Evolutionary conservation across 2,113 vertebrate species (phyloP).

Genomic region (Strix uralensis): DNA sequence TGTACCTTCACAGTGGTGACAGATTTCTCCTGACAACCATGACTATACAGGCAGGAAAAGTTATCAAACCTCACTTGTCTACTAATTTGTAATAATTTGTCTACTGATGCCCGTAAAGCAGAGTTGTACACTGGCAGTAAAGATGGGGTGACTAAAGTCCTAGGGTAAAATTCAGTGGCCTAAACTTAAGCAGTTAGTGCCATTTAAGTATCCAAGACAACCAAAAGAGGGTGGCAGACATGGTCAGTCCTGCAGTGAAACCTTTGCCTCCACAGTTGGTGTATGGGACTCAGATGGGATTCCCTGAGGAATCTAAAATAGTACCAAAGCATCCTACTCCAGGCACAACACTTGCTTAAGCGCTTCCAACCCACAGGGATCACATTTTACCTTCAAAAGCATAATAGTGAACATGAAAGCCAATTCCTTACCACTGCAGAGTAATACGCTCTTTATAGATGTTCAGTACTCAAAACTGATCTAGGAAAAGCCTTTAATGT

Average conservation of each 20-base stretch:
- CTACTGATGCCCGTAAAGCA: not conserved
- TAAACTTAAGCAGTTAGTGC: not conserved
- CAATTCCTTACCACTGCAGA: fast-evolving
- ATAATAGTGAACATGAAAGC: not conserved
- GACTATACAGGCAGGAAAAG: not conserved
- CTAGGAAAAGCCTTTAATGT: not conserved
- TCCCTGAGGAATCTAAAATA: not conserved
- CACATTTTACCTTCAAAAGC: not conserved
- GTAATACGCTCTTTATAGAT: not conserved
- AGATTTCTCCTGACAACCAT: not conserved
- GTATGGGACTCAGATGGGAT: not conserved
- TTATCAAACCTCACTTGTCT: not conserved
- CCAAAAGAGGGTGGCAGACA: not conserved
- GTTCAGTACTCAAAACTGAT: not conserved
- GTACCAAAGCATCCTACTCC: not conserved
- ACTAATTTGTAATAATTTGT: not conserved
- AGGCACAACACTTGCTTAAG: not conserved
- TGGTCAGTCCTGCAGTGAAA: not conserved
- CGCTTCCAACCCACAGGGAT: not conserved
- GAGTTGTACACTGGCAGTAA: not conserved
- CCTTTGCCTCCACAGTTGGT: not conserved
- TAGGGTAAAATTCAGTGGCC: not conserved
- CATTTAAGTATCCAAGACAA: not conserved
- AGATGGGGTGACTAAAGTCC: not conserved
- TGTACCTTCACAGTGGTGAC: not conserved